These are phyloP conservation scores for Poeciliopsis prolifica DNA, from an alignment of 2,113 vertebrate species.

Conservation along the genomic window DNA sequence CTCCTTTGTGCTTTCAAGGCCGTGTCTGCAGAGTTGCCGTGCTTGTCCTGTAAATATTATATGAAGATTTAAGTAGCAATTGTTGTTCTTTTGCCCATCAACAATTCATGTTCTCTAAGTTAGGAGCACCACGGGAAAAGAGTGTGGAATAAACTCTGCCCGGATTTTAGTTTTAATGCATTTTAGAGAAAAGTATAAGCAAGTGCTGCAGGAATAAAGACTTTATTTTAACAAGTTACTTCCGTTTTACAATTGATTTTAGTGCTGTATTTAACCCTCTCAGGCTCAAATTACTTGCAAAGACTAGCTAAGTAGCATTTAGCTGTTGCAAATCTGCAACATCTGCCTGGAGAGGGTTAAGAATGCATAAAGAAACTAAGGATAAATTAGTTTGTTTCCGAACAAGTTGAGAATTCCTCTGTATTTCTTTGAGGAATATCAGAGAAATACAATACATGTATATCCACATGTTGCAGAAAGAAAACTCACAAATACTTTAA, in stretches of 20 bases:
- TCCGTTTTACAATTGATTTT: not conserved
- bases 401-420: too few relatives aligned
- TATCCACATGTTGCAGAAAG: too few relatives aligned
- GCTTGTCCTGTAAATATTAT: conserved; percentile 73
- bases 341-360: too few relatives aligned
- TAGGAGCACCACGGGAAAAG: conserved; percentile 56
- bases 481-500: too few relatives aligned
- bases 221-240: conserved; percentile 20
- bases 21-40: conserved; percentile 30
- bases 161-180: conserved; percentile 29
- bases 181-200: conserved; percentile 28
- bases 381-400: too few relatives aligned
- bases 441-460: too few relatives aligned
- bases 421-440: too few relatives aligned
- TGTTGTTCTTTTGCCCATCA: conserved; percentile 79
- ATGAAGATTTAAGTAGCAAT: conserved; percentile 80
- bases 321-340: too few relatives aligned
- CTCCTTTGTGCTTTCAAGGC: conserved; percentile 50
- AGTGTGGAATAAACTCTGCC: conserved; percentile 24
- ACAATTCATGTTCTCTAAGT: conserved; percentile 74
- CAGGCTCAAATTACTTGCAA: too few relatives aligned
- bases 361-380: too few relatives aligned
- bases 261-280: not conserved
- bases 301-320: too few relatives aligned
- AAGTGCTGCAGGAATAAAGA: conserved; percentile 29